phyloP scores from a whole-genome alignment of 2,797 vertebrate species.

The Chelonia mydas region DNA sequence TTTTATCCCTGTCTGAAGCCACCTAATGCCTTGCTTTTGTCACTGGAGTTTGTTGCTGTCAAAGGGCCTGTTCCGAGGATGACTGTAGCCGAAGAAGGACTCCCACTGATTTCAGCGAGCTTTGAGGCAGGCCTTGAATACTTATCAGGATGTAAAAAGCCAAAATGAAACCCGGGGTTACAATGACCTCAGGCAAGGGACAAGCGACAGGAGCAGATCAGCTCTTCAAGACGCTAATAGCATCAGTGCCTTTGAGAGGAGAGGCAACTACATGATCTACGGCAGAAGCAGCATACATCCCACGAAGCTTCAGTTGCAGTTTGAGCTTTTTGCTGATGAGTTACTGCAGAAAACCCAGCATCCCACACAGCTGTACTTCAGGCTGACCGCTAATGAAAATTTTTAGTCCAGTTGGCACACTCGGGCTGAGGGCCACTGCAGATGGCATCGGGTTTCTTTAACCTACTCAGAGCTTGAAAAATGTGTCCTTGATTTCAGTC shows the following conservation, averaged over 20 bases:
- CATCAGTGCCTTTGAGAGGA: not conserved
- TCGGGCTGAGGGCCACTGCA: constrained; percentile 45
- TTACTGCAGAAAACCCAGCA: not conserved
- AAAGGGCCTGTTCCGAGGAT: constrained; percentile 32
- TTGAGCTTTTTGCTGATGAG: not conserved
- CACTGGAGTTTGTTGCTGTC: not conserved
- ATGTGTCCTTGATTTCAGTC: constrained; percentile 73
- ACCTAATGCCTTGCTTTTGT: not conserved
- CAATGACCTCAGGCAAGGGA: constrained; percentile 54
- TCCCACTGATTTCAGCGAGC: constrained; percentile 22
- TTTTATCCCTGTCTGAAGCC: constrained; percentile 31
- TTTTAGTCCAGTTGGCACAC: not conserved
- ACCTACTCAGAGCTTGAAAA: constrained; percentile 70
- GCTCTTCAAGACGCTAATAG: constrained; percentile 46
- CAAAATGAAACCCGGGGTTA: not conserved
- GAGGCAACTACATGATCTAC: not conserved
- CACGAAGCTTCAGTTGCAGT: constrained; percentile 3
- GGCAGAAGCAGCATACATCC: not conserved
- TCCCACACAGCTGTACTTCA: not conserved
- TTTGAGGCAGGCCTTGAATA: constrained; percentile 63
- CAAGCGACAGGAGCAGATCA: constrained; percentile 46
- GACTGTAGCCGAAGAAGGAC: constrained; percentile 31
- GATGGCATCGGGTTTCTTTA: constrained; percentile 67
- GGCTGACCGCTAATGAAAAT: constrained; percentile 15
- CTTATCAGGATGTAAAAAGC: constrained; percentile 44